Conservation (phyloP, 2,797 vertebrate genomes). For the Anguilla megastoma region DNA sequence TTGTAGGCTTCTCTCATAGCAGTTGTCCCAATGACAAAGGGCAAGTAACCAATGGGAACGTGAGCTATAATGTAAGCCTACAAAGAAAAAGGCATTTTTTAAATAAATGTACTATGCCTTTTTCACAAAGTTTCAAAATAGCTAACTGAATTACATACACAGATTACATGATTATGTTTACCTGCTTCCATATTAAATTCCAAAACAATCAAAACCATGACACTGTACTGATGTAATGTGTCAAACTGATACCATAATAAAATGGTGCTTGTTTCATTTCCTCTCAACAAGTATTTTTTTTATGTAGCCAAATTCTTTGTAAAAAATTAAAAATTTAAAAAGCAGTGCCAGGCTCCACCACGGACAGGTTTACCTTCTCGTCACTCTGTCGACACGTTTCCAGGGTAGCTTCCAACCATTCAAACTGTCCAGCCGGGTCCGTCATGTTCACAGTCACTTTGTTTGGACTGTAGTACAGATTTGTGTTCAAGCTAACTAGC, state of each 20-base stretch:
- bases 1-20: slow-evolving; percentile 79
- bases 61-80: slow-evolving; percentile 94
- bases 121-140: neutral
- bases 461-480: slow-evolving; percentile 90
- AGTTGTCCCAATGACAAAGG: slow-evolving; percentile 69
- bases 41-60: slow-evolving; percentile 87
- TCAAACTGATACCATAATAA: neutral
- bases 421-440: slow-evolving; percentile 87
- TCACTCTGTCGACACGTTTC: slow-evolving; percentile 67
- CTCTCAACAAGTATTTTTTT: neutral
- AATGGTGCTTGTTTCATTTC: neutral
- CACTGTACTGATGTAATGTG: neutral
- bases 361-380: slow-evolving; percentile 72
- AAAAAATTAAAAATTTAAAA: neutral
- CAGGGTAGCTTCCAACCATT: slow-evolving; percentile 83
- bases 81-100: neutral
- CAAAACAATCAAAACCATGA: slow-evolving; percentile 1
- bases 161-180: neutral
- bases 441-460: slow-evolving; percentile 75
- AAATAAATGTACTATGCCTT: neutral
- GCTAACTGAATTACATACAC: neutral
- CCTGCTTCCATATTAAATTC: neutral
- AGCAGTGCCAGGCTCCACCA: neutral
- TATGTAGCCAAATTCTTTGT: neutral
- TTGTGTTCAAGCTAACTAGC: slow-evolving; percentile 91